Base-by-base conservation (phyloP, 2,797 vertebrate genomes). In the Crocidura indochinensis region DNA sequence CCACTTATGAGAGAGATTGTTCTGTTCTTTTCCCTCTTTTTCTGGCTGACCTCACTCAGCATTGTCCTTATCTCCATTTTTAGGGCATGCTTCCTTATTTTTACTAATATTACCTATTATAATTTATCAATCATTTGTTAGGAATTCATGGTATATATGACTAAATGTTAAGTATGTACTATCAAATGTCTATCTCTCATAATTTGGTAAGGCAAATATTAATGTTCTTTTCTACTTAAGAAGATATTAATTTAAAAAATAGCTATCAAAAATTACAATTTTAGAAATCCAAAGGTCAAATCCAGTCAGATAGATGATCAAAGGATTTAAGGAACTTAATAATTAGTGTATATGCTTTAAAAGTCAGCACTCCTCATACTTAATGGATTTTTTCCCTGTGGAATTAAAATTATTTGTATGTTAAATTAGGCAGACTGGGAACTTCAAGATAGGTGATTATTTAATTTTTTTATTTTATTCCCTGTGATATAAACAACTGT, bases 381-480 rank as follows among this genome's bases (percentile, higher is more conserved):
- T 90, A 27, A 27, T 3, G 38, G 8, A 47, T 19, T 49, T 60
- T 1, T 53, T 24, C 79, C 26, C 8, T 10, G 9, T 79, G 15
- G 3, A 27, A 69, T 80, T 49, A 71, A 84, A 91, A 89, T 46
- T n/a, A 81, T 12, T n/a, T 85, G 14, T n/a, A 62, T 20, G 19
- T 73, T 88, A 6, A 65, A 85, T 71, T 47, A 26, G 17, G 83
- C 67, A 53, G 20, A 38, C 44, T 31, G 10, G 26, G 12, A 71
- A 64, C 20, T 47, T 82, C 0, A 8, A 84, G n/a, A n/a, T n/a
- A 56, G 53, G 19, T 56, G 38, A 38, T 38, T 38, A 38, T 56
- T 17, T 56, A 15, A 17, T 15, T 15, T 1, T 56, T 56, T 56
- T 56, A 56, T 17, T 56, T 56, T 56, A 17, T 5, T 15, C 15